Evolutionary conservation across 2,113 vertebrate species (phyloP).

Genomic region (Silurus meridionalis): DNA sequence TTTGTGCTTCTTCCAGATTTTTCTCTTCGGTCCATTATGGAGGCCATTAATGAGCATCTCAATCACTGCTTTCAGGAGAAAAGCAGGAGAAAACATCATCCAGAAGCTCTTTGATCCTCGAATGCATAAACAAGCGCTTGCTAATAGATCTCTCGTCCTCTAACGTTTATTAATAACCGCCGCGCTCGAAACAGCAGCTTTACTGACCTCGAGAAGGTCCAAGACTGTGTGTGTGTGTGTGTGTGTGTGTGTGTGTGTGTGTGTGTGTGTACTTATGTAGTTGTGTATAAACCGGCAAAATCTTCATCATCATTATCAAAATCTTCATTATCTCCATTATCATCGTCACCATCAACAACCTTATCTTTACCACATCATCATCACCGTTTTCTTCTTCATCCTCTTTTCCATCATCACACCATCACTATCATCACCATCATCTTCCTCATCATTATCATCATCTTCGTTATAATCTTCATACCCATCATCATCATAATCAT

Average conservation of each 20-base stretch:
- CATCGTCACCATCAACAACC: no score
- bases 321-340: no score
- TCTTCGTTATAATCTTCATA: no score
- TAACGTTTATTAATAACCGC: conserved; percentile 26
- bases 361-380: no score
- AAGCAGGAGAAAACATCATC: neutral
- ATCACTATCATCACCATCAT: no score
- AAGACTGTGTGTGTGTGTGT: neutral
- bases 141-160: conserved; percentile 47
- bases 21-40: conserved; percentile 8
- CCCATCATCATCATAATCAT: no score
- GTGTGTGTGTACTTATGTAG: no score
- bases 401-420: no score
- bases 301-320: no score
- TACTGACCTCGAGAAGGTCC: neutral
- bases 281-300: no score
- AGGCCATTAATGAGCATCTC: conserved; percentile 1
- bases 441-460: no score
- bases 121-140: conserved; percentile 46
- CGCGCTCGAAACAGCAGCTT: neutral
- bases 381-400: no score
- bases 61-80: conserved; percentile 24
- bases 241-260: neutral
- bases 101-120: conserved; percentile 36
- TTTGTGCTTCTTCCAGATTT: neutral